Evolutionary conservation across 64 coral and sea anemone genomes (phyloP), one percentile per base, ranked within the genome.

Genomic region (Anthopleura sola): DNA sequence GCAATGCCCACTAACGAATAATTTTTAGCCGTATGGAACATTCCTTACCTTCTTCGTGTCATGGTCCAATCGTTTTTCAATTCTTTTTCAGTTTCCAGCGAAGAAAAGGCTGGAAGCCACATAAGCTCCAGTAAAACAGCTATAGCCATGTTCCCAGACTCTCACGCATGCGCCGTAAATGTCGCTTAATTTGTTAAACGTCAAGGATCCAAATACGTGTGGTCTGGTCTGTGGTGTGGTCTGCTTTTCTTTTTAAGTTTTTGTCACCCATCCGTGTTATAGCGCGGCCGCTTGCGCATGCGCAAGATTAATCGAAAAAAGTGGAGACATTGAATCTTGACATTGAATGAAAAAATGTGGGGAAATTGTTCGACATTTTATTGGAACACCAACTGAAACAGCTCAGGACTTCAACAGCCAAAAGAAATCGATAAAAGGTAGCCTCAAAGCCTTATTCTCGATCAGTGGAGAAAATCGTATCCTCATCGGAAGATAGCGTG

Each of bases 81-180:
- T 71, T 71, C 66, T 31, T 71, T 71, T 53, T 71, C n/a, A n/a
- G n/a, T n/a, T 32, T 71, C 66, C 66, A 71, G 66, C 66, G 66
- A 71, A 71, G 66, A 71, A 71, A 71, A 71, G 11, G 34, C 66
- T 71, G 66, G 26, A 71, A 71, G 66, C 66, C 31, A 71, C 21
- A 17, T 12, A 34, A 71, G 66, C 26, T 32, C 29, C 66, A 71
- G 66, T 71, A 71, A 71, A 71, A 28, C 60, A 26, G n/a, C 60
- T 9, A 71, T 71, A 71, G 66, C 66, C n/a, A 17, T 71, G 66
- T 71, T 71, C 66, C 66, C 66, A 71, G 66, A 71, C 66, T 71
- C 66, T 71, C 28, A 71, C 66, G 66, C 58, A 62, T 62, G 58
- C 58, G 58, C 58, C 23, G 58, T 62, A 24, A 62, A 62, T 62